These are phyloP conservation scores for Oreochromis grahami DNA, from an alignment of 2,797 vertebrate genomes.

Conservation along the genomic window DNA sequence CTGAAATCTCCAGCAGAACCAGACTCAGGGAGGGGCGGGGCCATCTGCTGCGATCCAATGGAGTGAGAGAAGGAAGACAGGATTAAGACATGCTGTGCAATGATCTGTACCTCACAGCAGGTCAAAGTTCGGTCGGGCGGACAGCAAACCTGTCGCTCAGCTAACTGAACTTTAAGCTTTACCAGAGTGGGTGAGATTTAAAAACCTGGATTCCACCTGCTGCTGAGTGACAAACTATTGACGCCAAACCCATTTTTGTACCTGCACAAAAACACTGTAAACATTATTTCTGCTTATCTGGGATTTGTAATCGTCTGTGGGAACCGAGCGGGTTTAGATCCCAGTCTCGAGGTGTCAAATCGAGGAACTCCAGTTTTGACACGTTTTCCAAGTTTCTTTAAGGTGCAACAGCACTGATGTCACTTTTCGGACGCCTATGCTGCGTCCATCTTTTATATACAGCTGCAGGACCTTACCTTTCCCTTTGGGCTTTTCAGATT, in stretches of 20 bases:
- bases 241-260: background rate
- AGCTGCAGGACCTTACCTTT: slow-evolving; percentile 77
- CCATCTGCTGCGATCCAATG: accelerated
- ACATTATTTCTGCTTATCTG: accelerated
- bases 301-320: background rate
- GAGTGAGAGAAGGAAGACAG: accelerated
- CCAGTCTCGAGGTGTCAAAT: accelerated
- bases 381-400: accelerated
- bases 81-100: background rate
- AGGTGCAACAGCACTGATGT: accelerated
- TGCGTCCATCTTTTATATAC: background rate
- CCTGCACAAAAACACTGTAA: background rate
- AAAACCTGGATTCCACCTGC: background rate
- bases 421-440: background rate
- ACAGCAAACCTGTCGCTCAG: accelerated
- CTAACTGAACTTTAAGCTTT: accelerated
- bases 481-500: slow-evolving; percentile 89
- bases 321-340: accelerated
- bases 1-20: too few relatives aligned
- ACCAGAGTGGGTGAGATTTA: background rate
- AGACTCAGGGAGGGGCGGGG: too few relatives aligned
- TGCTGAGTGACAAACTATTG: accelerated
- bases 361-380: background rate
- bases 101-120: background rate
- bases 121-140: background rate